Evolutionary conservation across 2,113 vertebrate genomes (phyloP).

Genomic region (Phoxinus phoxinus): DNA sequence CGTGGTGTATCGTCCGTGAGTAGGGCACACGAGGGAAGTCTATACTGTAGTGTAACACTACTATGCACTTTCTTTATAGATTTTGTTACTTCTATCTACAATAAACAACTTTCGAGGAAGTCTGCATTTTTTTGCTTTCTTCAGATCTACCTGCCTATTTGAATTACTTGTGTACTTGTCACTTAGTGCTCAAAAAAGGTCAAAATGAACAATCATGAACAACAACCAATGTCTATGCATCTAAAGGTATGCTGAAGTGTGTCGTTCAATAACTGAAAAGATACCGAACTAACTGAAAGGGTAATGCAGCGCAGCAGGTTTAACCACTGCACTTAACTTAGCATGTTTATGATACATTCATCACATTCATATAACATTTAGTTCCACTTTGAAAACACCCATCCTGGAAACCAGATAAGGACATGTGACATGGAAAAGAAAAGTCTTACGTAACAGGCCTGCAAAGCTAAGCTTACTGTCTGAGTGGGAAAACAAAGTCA

Average conservation of each 20-base stretch:
- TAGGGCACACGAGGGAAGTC: background rate
- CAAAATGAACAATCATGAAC: background rate
- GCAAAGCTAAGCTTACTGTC: slow-evolving; percentile 7
- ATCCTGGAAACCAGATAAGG: background rate
- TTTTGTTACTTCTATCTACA: background rate
- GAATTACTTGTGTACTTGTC: background rate
- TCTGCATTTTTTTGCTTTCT: background rate
- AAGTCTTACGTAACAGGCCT: slow-evolving; percentile 10
- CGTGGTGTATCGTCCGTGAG: background rate
- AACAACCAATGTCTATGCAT: background rate
- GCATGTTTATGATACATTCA: background rate
- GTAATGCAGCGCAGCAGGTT: background rate
- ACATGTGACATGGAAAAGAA: slow-evolving; percentile 7
- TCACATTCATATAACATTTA: background rate
- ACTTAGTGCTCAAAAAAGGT: background rate
- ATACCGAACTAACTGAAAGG: background rate
- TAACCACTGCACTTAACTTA: background rate
- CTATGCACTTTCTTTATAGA: background rate
- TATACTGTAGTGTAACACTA: background rate
- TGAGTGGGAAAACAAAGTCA: background rate
- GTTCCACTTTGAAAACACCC: background rate
- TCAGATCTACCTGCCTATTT: background rate
- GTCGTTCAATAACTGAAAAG: background rate
- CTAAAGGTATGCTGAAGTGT: background rate
- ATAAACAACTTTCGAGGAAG: background rate